Base-by-base conservation (phyloP, 2,113 vertebrate genomes). In the Mus spicilegus region DNA sequence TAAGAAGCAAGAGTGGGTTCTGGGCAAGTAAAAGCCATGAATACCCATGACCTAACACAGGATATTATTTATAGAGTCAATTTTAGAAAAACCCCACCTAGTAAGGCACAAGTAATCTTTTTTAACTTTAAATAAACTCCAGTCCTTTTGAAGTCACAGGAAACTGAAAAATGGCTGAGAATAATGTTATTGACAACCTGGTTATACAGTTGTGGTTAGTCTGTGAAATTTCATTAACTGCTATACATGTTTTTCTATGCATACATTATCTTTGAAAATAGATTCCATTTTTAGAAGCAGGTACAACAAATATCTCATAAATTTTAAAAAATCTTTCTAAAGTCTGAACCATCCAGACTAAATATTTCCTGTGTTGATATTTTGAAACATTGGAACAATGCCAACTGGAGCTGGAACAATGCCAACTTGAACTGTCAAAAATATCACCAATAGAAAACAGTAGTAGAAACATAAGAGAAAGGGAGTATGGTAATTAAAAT, bases 221-320 rank as follows among this genome's bases (percentile, higher is more conserved):
- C 92, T 42, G 8, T 76, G 73, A 90, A 96, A 56, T 14, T 84
- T 67, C 46, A 89, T 73, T 46, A 30, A 73, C n/a, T 3, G 78
- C 7, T 84, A 86, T 28, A 58, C 4, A 73, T 22, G 51, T 91
- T 82, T 80, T 90, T 77, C 20, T 92, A 10, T 73, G 30, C 10
- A 76, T 46, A 65, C 19, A 58, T 61, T 80, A 78, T 75, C 46
- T 61, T 93, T 87, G 39, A 93, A 87, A 90, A 81, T 56, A 81
- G 56, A 81, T 16, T 89, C 24, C 72, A n/a, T 49, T 80, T 87
- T 5, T 69, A 93, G 67, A 75, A 26, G 13, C 4, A 82, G 30
- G 46, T 13, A 8, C 39, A 33, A 86, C 28, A 95, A 72, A n/a
- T 67, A 76, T 75, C 28, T 88, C 76, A 46, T n/a, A 12, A 85